Percentiles rank a stretch among this genome's conserved stretches.
These are phyloP conservation scores for Beroe forskalii DNA, from an alignment of 37 sponge, comb jelly and placozoan genomes.

Conservation along the genomic window DNA sequence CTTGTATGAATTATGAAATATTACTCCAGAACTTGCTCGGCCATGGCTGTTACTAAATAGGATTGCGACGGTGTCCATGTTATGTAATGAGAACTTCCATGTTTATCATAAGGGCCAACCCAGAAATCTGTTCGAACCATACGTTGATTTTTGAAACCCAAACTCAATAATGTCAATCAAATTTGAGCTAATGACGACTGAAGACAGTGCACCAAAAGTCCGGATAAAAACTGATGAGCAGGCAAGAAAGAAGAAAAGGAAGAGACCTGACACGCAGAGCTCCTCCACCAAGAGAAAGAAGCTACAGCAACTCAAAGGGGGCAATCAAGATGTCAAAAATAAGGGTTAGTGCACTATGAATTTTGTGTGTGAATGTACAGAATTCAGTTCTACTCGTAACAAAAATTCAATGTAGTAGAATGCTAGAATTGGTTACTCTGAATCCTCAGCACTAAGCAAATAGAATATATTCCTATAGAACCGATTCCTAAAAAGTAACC, in stretches of 20 bases:
- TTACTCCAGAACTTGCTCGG: neutral
- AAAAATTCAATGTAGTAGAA: too few species aligned
- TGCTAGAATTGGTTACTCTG: too few species aligned
- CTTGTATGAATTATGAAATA: neutral
- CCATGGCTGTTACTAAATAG: neutral
- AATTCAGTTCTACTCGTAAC: too few species aligned
- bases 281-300: neutral
- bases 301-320: neutral
- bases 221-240: conserved; percentile 49
- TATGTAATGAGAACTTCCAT: neutral
- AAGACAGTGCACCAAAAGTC: neutral
- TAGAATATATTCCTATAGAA: too few species aligned
- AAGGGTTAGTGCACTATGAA: neutral
- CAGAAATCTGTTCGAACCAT: too few species aligned
- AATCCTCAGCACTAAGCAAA: too few species aligned
- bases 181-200: neutral
- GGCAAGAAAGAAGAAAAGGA: conserved; percentile 23
- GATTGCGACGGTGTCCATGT: neutral
- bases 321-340: neutral
- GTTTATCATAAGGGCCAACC: too few species aligned
- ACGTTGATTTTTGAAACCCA: too few species aligned
- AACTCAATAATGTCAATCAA: too few species aligned
- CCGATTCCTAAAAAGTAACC: too few species aligned
- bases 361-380: too few species aligned
- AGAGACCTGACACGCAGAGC: neutral